Base-by-base conservation (phyloP, 2,113 vertebrate genomes). In the Ophthalmolycus amberensis region DNA sequence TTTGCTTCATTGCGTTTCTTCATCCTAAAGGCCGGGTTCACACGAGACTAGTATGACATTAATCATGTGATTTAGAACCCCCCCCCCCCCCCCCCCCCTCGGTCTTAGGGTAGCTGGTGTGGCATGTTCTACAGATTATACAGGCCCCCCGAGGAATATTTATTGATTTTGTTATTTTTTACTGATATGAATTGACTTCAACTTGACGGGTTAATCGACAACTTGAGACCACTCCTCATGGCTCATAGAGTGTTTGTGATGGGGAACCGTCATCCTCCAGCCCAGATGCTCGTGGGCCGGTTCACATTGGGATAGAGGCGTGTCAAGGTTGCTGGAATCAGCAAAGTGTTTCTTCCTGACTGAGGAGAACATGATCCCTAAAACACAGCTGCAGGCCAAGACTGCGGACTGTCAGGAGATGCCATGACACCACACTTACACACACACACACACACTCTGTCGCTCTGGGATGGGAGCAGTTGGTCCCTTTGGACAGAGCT, bases 351-450 rank as follows among this genome's bases (percentile, higher is more conserved):
- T 87, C 70, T 69, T 62, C 85, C 93, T 94, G 90, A 94, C 89
- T 81, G 86, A 89, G 91, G 90, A 88, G 77, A 94, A 94, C 85
- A 89, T 73, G 91, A 94, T 91, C 80, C 80, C 77, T 59, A 71
- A 76, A 86, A 79, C 66, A 77, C 70, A 32, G 78, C 79, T 71
- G 71, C 54, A 66, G 68, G 87, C 89, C 89, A 91, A 88, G 84
- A 80, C 85, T 86, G 86, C 74, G 8, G 82, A 88, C 71, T 79
- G 77, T 82, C 73, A 79, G 71, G 78, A 75, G 80, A 69, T 73
- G 75, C 69, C 37, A n/a, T 38, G 29, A 67, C 71, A 83, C 66
- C 50, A 54, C 52, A 37, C 58, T 70, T 34, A 65, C 76, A 71
- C 59, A 4, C 48, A 59, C 42, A 44, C 27, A 72, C 4, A 63